Percentiles rank a stretch among this genome's conserved stretches.
Evolutionary conservation across 2,797 vertebrate species (phyloP).

Genomic region (Echeneis naucrates): DNA sequence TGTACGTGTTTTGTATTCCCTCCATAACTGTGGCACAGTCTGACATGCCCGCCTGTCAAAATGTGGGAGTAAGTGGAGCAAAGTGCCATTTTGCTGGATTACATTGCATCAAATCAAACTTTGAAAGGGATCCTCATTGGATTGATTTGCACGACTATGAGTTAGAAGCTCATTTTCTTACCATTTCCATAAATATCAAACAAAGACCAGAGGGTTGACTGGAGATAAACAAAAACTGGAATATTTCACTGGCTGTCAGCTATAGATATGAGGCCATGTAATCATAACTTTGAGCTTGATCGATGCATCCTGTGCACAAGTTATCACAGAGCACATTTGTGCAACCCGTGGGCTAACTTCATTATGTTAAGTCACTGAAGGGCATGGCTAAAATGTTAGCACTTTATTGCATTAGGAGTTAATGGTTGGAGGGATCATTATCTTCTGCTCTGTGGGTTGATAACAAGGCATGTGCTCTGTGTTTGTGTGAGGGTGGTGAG

Average conservation of each 20-base stretch:
- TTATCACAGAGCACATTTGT: conserved; percentile 67
- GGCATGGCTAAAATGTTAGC: conserved; percentile 75
- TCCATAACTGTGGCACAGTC: conserved; percentile 17
- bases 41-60: conserved; percentile 44
- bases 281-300: conserved; percentile 59
- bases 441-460: conserved; percentile 77
- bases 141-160: conserved; percentile 42
- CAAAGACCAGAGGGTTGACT: conserved; percentile 29
- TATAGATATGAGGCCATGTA: conserved; percentile 28
- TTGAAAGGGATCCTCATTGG: conserved; percentile 12
- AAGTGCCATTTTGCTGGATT: conserved; percentile 47
- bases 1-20: conserved; percentile 52
- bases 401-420: conserved; percentile 79
- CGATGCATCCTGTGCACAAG: conserved; percentile 59
- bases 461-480: conserved; percentile 81
- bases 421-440: conserved; percentile 79
- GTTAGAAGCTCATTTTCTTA: conserved; percentile 56
- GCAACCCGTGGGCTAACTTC: conserved; percentile 68
- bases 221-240: conserved; percentile 50
- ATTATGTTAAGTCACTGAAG: conserved; percentile 73
- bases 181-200: conserved; percentile 66
- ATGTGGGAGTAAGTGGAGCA: conserved; percentile 35
- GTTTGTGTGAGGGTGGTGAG: conserved; percentile 73
- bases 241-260: conserved; percentile 51
- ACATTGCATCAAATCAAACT: conserved; percentile 47